Evolutionary conservation across 2,797 vertebrate genomes (phyloP), one percentile per base, ranked within the genome.

Genomic region (Echeneis naucrates): DNA sequence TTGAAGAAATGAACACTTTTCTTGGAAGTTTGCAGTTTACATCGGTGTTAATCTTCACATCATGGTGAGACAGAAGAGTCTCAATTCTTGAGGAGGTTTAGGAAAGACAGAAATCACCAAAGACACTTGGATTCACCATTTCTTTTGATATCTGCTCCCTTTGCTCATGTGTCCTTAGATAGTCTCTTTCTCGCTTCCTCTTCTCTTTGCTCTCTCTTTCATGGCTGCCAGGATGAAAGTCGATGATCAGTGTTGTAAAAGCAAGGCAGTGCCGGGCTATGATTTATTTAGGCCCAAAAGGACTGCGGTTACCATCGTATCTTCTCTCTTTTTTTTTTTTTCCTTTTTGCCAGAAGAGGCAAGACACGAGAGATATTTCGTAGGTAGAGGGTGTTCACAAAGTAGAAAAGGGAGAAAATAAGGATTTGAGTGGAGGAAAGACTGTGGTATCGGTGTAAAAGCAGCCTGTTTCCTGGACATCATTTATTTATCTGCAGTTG

Each of bases 211-310:
- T 72, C 64, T 68, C 53, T 69, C 73, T 88, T 87, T 78, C 88
- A 85, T 86, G 81, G 80, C 71, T 81, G 55, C 74, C 81, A 75
- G 78, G 80, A 88, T 89, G 72, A 89, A 89, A 89, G 82, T 76
- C 67, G 85, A 68, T 81, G 81, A 82, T 84, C 48, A 19, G 72
- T 72, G 77, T 85, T 88, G 74, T 89, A 89, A 90, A 87, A 89
- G 73, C 64, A 38, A 84, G 61, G 76, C 81, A 77, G 72, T 51
- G 86, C 80, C 60, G 37, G 74, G 44, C 75, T 83, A 87, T 92
- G 87, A 90, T 90, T 92, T 91, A 92, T 92, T 92, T 89, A 91
- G 66, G 82, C 78, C 76, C 58, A 23, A 79, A 87, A 87, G 81
- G 67, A 72, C 78, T 73, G 81, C 58, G 42, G 86, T 87, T 87